A percentile compares a stretch with the other conserved stretches of the same genome.
Conservation (phyloP, 1,140 invertebrate species). For the Drosophila trapezifrons region DNA sequence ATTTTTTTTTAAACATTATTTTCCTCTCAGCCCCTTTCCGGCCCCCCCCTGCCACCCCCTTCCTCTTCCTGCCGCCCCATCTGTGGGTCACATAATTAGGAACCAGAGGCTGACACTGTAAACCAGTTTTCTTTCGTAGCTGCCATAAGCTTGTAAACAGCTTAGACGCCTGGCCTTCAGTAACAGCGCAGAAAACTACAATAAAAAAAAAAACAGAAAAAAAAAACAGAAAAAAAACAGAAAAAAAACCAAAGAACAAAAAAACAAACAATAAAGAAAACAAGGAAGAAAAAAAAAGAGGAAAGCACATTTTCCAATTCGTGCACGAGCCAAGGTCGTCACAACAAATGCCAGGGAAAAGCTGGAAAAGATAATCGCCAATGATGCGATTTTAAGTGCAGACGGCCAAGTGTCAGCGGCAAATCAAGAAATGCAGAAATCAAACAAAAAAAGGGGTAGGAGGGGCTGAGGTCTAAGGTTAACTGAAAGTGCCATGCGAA, state of each 20-base stretch:
- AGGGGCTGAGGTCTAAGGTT: not conserved
- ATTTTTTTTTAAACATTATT: not conserved
- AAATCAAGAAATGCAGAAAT: not conserved
- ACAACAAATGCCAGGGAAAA: constrained; percentile 37
- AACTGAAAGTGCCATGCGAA: not conserved
- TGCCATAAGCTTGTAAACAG: constrained; percentile 48
- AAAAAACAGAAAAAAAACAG: not conserved
- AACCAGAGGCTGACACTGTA: constrained; percentile 45
- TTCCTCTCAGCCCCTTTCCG: not conserved
- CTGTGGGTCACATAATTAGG: constrained; percentile 42
- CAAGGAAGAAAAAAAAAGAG: constrained; percentile 16
- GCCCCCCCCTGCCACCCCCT: not conserved
- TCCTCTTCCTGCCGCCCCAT: not conserved
- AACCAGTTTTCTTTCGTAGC: constrained; percentile 34
- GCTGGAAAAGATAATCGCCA: constrained; percentile 44
- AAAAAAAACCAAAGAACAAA: not conserved
- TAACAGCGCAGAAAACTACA: constrained; percentile 9
- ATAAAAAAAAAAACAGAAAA: not conserved
- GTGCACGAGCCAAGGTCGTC: constrained; percentile 47
- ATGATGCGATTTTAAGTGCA: constrained; percentile 56
- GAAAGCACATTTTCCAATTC: constrained; percentile 46
- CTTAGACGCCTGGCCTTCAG: constrained; percentile 44
- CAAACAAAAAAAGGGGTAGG: too few relatives aligned
- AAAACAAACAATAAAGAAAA: constrained; percentile 2
- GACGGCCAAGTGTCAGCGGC: constrained; percentile 41